Percentiles rank a stretch among this genome's conserved stretches.
Conservation (phyloP, 2,888 invertebrate genomes). For the Phasia obesa region DNA sequence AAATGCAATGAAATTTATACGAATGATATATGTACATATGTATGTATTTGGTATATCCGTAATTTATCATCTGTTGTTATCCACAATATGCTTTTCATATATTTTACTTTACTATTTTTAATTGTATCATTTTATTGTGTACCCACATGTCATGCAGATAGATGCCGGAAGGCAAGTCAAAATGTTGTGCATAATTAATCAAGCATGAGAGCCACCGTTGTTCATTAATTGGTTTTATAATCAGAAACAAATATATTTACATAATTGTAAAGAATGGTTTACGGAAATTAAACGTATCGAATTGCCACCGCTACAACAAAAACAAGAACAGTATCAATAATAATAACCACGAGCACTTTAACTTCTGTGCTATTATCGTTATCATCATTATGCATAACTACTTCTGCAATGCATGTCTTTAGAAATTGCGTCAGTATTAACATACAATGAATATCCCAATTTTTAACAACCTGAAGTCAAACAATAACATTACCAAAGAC, state of each 20-base stretch:
- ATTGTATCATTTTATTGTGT: conserved; percentile 81
- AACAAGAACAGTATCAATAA: conserved; percentile 38
- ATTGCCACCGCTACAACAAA: conserved; percentile 75
- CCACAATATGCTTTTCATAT: conserved; percentile 36
- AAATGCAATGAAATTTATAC: no score
- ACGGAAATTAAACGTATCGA: conserved; percentile 82
- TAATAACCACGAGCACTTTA: conserved; percentile 18
- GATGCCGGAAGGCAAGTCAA: conserved; percentile 94
- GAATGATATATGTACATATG: no score
- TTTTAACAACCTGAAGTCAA: conserved; percentile 68
- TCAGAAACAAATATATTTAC: conserved; percentile 82
- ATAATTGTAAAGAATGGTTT: conserved; percentile 82
- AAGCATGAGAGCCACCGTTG: conserved; percentile 94
- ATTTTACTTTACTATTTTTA: conserved; percentile 61
- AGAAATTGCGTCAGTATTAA: conserved; percentile 64
- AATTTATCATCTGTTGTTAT: conserved; percentile 44
- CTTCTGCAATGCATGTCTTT: conserved; percentile 62
- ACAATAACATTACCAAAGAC: conserved; percentile 72
- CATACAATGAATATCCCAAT: conserved; percentile 58
- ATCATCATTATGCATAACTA: conserved; percentile 44
- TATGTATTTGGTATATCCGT: conserved; percentile 16
- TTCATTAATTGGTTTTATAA: conserved; percentile 97
- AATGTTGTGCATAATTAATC: conserved; percentile 94
- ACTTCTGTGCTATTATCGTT: conserved; percentile 45
- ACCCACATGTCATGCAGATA: conserved; percentile 94